Conservation (phyloP, 2,888 invertebrate species). For the Habroteleia sp. region DNA sequence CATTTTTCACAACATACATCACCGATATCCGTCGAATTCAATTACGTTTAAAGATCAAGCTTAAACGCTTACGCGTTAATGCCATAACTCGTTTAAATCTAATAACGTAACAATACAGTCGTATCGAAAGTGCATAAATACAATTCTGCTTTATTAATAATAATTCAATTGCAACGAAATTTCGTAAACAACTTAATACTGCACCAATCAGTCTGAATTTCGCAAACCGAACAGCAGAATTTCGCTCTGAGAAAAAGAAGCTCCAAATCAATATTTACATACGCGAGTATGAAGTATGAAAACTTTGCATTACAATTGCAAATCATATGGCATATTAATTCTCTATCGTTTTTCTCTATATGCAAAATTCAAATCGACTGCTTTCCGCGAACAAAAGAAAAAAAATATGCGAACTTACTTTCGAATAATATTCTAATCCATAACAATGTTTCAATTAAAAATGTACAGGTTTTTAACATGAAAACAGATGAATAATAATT, state of each 20-base stretch:
- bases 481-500: slow-evolving; percentile 23
- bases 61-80: slow-evolving; percentile 34
- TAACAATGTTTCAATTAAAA: slow-evolving; percentile 51
- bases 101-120: slow-evolving; percentile 37
- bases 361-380: slow-evolving; percentile 10
- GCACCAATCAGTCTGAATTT: slow-evolving; percentile 51
- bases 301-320: too few relatives aligned
- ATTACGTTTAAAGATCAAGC: slow-evolving; percentile 20
- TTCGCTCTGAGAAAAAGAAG: slow-evolving; percentile 1
- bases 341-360: slow-evolving; percentile 1
- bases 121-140: slow-evolving; percentile 31
- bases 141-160: slow-evolving; percentile 12
- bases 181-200: slow-evolving; percentile 38
- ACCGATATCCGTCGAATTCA: slow-evolving; percentile 2
- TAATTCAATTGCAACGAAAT: slow-evolving; percentile 46
- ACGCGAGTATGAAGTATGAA: too few relatives aligned
- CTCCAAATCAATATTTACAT: slow-evolving; percentile 1
- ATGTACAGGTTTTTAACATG: slow-evolving; percentile 45
- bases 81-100: slow-evolving; percentile 27
- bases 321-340: neutral
- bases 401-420: slow-evolving; percentile 5
- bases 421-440: slow-evolving; percentile 22
- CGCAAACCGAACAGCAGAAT: slow-evolving; percentile 13
- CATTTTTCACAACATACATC: slow-evolving; percentile 30
- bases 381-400: slow-evolving; percentile 2